Base-by-base conservation (phyloP, 53 echinoderm and acorn worm genomes). In the Astropecten irregularis region DNA sequence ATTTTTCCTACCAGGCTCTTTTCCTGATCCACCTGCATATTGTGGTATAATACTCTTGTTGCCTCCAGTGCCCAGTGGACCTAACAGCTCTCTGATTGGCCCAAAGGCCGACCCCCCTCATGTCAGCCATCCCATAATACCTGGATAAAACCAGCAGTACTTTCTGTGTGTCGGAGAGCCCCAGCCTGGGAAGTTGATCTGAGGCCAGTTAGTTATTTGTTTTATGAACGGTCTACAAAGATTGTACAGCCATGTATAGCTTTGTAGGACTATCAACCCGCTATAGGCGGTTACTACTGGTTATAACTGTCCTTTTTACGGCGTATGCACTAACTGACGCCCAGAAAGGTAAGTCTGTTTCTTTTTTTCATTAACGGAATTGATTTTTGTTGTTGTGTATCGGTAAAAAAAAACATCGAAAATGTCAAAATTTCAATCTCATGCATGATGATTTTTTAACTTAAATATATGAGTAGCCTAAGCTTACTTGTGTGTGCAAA, bases 221-320 rank as follows among this genome's bases (percentile, higher is more conserved):
- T 89, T 89, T 76, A 44, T 68, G 76, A 71, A 56, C 30, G 51
- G 47, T 57, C 81, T 31, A 60, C 89, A 89, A 60, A 89, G 87
- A 85, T 93, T 87, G 87, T 90, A 85, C 90, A 86, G 58, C 20
- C 70, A 93, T 93, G 93, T 90, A 93, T 88, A 90, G 85, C 93
- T 93, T 90, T 88, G 88, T 90, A 79, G 82, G 76, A 62, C 86
- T 89, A 73, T 54, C 81, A 38, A 42, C 64, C 61, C 92, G 81
- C 84, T 83, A 77, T 51, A 92, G 92, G 88, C 81, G 92, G 85
- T 58, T 91, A 68, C 35, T 89, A 21, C 81, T 92, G 82, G 82
- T 82, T 14, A 31, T 89, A 54, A 31, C 64, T 47, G 76, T 88
- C 42, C 82, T 92, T 31, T 46, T 76, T 25, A 69, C 87, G 19